Conservation (phyloP, 2,797 vertebrate species). For the Lophotriccus pileatus region DNA sequence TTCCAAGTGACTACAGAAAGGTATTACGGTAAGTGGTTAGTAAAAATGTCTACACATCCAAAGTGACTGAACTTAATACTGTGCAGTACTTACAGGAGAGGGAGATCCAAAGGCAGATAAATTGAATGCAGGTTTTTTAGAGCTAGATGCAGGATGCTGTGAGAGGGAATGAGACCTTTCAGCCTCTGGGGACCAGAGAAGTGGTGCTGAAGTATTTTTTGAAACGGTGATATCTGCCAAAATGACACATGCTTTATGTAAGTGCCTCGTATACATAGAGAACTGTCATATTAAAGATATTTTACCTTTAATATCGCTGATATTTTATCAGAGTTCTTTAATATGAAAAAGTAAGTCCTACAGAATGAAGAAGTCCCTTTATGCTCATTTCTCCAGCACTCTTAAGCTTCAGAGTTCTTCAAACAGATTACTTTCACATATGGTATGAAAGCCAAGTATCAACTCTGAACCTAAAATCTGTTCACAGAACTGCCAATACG, state of each 20-base stretch:
- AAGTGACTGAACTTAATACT: background rate
- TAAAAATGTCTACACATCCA: background rate
- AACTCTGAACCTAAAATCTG: background rate
- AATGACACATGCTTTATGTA: background rate
- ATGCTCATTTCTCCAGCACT: background rate
- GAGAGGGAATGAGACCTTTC: constrained; percentile 85
- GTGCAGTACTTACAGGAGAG: constrained; percentile 74
- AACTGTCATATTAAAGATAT: background rate
- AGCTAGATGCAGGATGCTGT: constrained; percentile 82
- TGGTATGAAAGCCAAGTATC: background rate
- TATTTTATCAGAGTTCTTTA: background rate
- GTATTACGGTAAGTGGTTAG: constrained; percentile 18
- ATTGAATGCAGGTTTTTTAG: constrained; percentile 95
- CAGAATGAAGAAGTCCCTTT: background rate
- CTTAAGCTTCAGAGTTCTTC: background rate
- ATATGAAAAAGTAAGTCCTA: background rate
- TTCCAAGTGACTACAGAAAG: constrained; percentile 84
- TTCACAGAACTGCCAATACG: background rate
- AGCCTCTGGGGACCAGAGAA: constrained; percentile 91
- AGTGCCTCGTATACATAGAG: background rate
- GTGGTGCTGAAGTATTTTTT: constrained; percentile 85
- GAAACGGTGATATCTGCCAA: constrained; percentile 88
- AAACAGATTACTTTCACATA: background rate
- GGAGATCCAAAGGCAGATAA: constrained; percentile 89
- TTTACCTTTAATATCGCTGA: too few relatives aligned